Evolutionary conservation across 2,113 vertebrate genomes (phyloP).

Genomic region (Baryphthengus martii): DNA sequence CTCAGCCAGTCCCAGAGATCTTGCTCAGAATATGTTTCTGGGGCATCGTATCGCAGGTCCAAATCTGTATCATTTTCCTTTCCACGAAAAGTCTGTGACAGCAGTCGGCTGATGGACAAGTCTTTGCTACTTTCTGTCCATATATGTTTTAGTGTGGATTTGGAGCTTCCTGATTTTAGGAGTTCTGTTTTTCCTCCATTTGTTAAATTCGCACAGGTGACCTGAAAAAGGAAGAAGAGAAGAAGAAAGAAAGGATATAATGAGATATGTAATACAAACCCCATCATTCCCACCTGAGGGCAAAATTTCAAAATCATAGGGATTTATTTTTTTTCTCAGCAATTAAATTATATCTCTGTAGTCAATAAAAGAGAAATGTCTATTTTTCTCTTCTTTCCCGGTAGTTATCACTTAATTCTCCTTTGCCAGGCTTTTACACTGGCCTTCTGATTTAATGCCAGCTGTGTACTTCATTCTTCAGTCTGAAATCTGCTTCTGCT

Average conservation of each 20-base stretch:
- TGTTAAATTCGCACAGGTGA: constrained; percentile 86
- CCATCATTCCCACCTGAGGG: neutral
- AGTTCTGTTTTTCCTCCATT: constrained; percentile 85
- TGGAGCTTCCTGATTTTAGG: constrained; percentile 90
- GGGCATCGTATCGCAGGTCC: constrained; percentile 94
- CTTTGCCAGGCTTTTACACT: neutral
- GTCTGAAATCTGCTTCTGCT: neutral
- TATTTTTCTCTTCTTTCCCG: neutral
- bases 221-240: constrained; percentile 69
- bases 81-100: constrained; percentile 95
- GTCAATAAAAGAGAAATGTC: neutral
- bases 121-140: constrained; percentile 98
- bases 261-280: neutral
- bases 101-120: constrained; percentile 94
- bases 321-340: neutral
- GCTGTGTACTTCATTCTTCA: neutral
- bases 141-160: constrained; percentile 94
- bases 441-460: neutral
- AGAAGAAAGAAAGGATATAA: constrained; percentile 14
- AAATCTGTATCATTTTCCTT: constrained; percentile 95
- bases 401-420: neutral
- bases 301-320: neutral
- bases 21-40: constrained; percentile 97
- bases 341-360: neutral
- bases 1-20: constrained; percentile 99